Evolutionary conservation across 2,113 vertebrate genomes (phyloP), one percentile per base, ranked within the genome.

Genomic region (Conger conger): DNA sequence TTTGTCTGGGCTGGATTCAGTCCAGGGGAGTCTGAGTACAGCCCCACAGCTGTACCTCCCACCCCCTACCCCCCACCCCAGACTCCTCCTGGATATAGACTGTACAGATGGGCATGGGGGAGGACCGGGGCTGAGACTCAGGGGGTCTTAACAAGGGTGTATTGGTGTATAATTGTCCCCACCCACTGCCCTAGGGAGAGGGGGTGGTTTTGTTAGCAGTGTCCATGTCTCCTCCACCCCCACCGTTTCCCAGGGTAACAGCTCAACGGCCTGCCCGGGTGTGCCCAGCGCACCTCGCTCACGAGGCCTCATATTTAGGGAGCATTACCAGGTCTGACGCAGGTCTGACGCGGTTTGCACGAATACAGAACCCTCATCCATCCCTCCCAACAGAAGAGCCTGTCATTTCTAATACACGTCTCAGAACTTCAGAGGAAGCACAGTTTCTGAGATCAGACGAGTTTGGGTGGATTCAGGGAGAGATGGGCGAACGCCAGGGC

Each of bases 1-100:
- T 78, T 78, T 79, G 73, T 78, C 83, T 79, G 73, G 33, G 68
- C 76, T 57, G 73, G 83, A 84, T 23, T 23, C 76, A 23, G 0
- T 84, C 83, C 83, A 84, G 83, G 76, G 83, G 83, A 78, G 42
- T 83, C 63, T 76, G 82, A 68, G 82, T 53, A 9, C 23, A 50
- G 45, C 7, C 45, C 45, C 45, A 9, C 45, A 42, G 37, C 76
- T 40, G 73, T 42, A 35, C 35, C 1, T 30, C 15, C 17, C 57
- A 30, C 38, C 20, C 15, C 60, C 37, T 60, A 82, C 35, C 5
- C 60, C 1, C 81, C 63, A 50, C 78, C 79, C 33, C 38, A 35
- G 16, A 63, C 53, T 63, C 33, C 54, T 33, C 23, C 53, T 80
- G 20, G 54, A 54, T 16, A 63, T 23, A 63, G 20, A 63, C 20